Conservation (phyloP, 2,888 invertebrate genomes). For the Melolontha melolontha region DNA sequence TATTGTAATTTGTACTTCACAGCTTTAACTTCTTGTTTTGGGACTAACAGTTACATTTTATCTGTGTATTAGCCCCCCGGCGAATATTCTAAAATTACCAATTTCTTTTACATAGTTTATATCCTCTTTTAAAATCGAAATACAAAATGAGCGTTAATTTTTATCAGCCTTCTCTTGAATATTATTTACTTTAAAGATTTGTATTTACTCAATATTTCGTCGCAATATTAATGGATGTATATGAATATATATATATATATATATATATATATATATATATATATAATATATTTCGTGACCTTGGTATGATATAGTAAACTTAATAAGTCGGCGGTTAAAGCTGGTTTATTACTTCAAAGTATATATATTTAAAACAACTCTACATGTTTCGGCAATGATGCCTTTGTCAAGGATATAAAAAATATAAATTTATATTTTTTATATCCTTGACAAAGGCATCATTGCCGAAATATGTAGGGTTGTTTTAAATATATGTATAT, state of each 20-base stretch:
- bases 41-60: constrained; percentile 10
- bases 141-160: constrained; percentile 43
- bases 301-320: no score
- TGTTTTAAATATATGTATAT: no score
- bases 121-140: constrained; percentile 34
- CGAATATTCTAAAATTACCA: constrained; percentile 22
- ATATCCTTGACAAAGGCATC: no score
- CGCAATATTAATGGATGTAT: constrained; percentile 15
- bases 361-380: no score
- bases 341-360: no score
- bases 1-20: constrained; percentile 57
- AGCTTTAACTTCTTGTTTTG: constrained; percentile 45
- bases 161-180: constrained; percentile 44
- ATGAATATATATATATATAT: constrained; percentile 29
- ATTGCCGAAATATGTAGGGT: no score
- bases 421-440: no score
- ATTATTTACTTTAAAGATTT: constrained; percentile 28
- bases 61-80: constrained; percentile 6
- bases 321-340: no score
- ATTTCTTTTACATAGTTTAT: constrained; percentile 19
- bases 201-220: constrained; percentile 39
- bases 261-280: neutral
- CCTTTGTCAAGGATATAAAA: no score
- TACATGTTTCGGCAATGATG: no score
- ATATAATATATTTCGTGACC: no score